Evolutionary conservation across 2,888 invertebrate genomes (phyloP).

Genomic region (Drosophila formosana): DNA sequence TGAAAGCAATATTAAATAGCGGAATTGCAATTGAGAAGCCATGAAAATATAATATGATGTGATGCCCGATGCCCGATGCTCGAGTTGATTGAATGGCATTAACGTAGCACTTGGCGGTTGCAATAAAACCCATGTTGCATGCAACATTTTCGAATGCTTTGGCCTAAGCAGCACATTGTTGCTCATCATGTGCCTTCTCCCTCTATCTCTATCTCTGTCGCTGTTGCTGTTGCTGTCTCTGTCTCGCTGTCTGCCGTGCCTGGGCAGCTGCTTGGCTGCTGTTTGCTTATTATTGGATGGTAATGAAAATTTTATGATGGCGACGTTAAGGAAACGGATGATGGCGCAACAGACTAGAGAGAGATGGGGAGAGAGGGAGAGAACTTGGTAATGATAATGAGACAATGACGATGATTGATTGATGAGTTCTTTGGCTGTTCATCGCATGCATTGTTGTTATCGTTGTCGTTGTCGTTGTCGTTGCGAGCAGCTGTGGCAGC

Average conservation of each 20-base stretch:
- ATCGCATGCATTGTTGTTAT: slow-evolving; percentile 19
- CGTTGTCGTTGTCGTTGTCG: slow-evolving; percentile 4
- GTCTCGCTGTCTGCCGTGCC: not conserved
- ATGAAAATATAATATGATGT: slow-evolving; percentile 10
- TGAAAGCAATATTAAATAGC: not conserved
- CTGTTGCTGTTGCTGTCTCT: not conserved
- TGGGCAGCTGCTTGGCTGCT: slow-evolving; percentile 21
- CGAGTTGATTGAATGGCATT: not conserved
- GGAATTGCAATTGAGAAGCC: not conserved
- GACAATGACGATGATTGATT: slow-evolving; percentile 69
- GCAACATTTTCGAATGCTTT: slow-evolving; percentile 1
- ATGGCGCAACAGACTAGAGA: not conserved
- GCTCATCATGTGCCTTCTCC: not conserved
- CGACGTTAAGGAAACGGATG: slow-evolving; percentile 30
- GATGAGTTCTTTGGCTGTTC: slow-evolving; percentile 49
- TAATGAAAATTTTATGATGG: slow-evolving; percentile 74
- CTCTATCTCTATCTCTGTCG: too few relatives aligned
- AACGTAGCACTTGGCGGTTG: not conserved
- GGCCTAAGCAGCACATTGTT: not conserved
- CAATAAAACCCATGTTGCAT: slow-evolving; percentile 17
- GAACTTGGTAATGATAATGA: slow-evolving; percentile 67
- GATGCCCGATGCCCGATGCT: not conserved
- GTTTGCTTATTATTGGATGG: slow-evolving; percentile 66
- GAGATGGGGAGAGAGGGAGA: not conserved
- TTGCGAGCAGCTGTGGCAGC: slow-evolving; percentile 8